These are phyloP conservation scores for Pandion haliaetus DNA, from an alignment of 2,113 vertebrate genomes.

Conservation along the genomic window DNA sequence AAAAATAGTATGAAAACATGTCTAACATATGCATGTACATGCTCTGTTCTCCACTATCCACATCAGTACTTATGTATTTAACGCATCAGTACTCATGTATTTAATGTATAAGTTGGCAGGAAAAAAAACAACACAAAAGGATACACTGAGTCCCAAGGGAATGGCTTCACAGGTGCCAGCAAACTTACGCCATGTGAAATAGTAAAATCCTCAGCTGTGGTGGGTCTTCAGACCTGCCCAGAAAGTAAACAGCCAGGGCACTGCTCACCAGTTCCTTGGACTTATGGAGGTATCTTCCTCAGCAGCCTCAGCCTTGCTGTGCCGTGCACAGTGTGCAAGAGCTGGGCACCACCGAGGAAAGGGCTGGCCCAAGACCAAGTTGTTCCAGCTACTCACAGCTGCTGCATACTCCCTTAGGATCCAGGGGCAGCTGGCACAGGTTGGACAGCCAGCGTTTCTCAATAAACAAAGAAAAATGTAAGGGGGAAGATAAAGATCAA, in stretches of 20 bases:
- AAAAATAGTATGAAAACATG: slow-evolving; percentile 30
- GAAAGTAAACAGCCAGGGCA: fast-evolving
- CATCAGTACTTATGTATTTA: neutral
- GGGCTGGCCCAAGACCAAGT: neutral
- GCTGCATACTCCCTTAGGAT: neutral
- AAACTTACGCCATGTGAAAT: neutral
- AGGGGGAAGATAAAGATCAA: neutral
- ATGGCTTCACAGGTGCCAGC: neutral
- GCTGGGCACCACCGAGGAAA: fast-evolving
- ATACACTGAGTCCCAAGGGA: neutral
- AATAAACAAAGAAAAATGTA: neutral
- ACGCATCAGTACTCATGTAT: neutral
- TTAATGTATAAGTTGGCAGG: neutral
- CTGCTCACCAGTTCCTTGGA: neutral
- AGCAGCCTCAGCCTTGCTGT: neutral
- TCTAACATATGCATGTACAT: slow-evolving; percentile 13
- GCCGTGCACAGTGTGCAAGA: neutral
- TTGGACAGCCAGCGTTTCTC: neutral
- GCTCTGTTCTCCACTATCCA: neutral
- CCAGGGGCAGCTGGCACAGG: neutral
- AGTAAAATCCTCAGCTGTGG: neutral
- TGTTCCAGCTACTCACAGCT: slow-evolving; percentile 41
- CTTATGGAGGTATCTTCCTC: neutral
- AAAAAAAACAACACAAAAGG: neutral
- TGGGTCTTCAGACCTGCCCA: neutral